A percentile compares a stretch with the other conserved stretches of the same genome.
These are phyloP conservation scores for Xiphias gladius DNA, from an alignment of 2,113 vertebrate species.

Conservation along the genomic window DNA sequence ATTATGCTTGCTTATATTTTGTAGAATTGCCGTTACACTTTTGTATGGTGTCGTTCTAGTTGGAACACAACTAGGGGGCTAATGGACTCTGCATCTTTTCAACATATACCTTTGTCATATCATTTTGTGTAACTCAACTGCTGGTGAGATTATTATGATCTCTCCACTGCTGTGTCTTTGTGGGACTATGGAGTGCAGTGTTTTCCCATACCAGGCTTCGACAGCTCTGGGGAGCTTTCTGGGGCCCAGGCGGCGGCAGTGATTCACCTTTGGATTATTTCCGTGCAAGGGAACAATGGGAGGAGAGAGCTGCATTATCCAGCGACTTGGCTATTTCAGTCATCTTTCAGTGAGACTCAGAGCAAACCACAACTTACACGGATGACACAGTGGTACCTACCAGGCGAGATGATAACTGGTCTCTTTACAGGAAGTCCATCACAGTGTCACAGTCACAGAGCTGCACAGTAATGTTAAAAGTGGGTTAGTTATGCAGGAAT, in stretches of 20 bases:
- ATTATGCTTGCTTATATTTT: background rate
- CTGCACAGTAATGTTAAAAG: background rate
- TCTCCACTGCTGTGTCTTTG: conserved; percentile 9
- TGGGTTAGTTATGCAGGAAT: too few species aligned
- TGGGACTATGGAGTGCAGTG: background rate
- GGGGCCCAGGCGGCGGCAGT: conserved; percentile 21
- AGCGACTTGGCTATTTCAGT: background rate
- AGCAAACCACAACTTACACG: background rate
- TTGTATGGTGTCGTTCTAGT: background rate
- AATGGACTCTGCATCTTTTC: conserved; percentile 26
- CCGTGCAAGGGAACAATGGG: conserved; percentile 21
- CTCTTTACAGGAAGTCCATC: background rate
- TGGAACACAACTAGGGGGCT: background rate
- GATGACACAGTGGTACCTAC: conserved; percentile 4
- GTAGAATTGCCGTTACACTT: background rate
- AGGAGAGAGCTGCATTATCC: conserved; percentile 27
- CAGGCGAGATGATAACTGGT: background rate
- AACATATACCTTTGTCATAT: conserved; percentile 18
- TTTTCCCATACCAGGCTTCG: background rate
- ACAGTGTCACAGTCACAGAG: background rate
- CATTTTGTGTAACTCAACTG: conserved; percentile 30
- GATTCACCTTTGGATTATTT: conserved; percentile 44
- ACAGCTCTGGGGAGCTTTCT: conserved; percentile 26
- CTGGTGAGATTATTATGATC: conserved; percentile 27
- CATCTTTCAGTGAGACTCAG: conserved; percentile 9